These are phyloP conservation scores for Drosophila carrolli DNA, from an alignment of 1,140 invertebrate genomes.

Conservation along the genomic window DNA sequence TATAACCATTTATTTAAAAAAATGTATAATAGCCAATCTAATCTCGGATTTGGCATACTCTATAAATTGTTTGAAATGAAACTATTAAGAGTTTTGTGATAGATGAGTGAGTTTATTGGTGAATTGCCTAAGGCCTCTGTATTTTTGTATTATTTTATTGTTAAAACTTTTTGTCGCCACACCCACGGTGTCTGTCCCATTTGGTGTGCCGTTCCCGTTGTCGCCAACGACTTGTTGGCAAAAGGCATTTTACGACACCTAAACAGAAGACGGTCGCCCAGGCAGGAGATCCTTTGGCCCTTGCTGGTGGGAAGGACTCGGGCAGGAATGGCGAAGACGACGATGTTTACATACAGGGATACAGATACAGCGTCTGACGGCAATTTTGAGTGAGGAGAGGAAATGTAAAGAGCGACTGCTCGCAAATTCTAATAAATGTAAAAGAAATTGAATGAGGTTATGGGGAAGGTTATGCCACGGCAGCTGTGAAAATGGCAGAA, in stretches of 20 bases:
- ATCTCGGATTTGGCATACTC: no score
- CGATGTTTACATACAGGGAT: constrained; percentile 51
- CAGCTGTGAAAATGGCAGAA: constrained; percentile 77
- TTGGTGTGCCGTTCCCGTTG: constrained; percentile 46
- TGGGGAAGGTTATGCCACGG: constrained; percentile 67
- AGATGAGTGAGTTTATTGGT: background rate
- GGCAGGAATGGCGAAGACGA: constrained; percentile 13
- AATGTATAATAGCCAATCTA: no score
- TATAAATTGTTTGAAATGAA: no score
- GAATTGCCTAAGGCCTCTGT: background rate
- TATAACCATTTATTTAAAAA: no score
- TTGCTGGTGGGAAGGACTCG: constrained; percentile 11
- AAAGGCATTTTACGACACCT: constrained; percentile 72
- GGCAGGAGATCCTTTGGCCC: constrained; percentile 5
- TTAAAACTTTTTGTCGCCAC: background rate
- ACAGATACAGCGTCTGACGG: constrained; percentile 5
- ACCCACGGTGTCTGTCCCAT: constrained; percentile 48
- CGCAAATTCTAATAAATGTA: constrained; percentile 81
- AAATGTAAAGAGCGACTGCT: constrained; percentile 31
- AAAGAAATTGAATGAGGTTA: constrained; percentile 81
- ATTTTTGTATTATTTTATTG: background rate
- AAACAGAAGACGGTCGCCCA: constrained; percentile 58
- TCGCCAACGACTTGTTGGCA: constrained; percentile 57
- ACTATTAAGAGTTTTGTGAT: background rate
- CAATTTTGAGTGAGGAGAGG: constrained; percentile 37